Conservation (phyloP, 2,113 vertebrate species). For the Psittacula cyanocephala region DNA sequence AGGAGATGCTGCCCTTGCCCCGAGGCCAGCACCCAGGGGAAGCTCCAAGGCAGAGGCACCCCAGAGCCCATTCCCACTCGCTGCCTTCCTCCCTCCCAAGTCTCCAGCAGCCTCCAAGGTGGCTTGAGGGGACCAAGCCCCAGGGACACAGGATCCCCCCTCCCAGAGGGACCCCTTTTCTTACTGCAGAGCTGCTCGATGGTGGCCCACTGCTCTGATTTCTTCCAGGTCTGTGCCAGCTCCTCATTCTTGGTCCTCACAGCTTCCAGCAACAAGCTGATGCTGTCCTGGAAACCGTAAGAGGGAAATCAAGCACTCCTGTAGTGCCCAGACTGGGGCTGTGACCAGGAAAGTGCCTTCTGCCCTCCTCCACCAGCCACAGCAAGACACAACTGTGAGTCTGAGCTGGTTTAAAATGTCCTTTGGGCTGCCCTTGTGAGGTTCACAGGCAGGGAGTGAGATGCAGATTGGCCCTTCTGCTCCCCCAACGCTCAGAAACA, state of each 20-base stretch:
- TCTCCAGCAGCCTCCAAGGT: fast-evolving
- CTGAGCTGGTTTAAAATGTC: background rate
- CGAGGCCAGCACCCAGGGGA: fast-evolving
- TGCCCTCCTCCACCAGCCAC: background rate
- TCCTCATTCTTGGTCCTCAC: constrained; percentile 93
- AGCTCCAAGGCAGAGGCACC: no score
- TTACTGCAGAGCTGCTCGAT: constrained; percentile 98
- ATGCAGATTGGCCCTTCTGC: background rate
- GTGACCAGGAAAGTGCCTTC: background rate
- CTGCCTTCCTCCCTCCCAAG: background rate
- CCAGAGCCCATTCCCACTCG: no score
- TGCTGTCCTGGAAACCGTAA: constrained; percentile 86
- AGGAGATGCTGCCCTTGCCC: background rate
- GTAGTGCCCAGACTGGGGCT: background rate
- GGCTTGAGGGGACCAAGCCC: background rate
- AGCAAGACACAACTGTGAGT: background rate
- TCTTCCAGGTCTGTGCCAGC: constrained; percentile 96
- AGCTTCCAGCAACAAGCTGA: constrained; percentile 91
- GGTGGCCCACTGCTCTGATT: constrained; percentile 98
- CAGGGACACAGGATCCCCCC: background rate
- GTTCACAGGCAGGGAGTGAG: no score
- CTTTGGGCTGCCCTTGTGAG: background rate
- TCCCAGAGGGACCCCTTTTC: constrained; percentile 11
- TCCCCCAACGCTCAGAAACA: background rate
- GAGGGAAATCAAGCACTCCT: background rate